Conservation (phyloP, 2,888 invertebrate genomes). For the Cyclophora albipunctata region DNA sequence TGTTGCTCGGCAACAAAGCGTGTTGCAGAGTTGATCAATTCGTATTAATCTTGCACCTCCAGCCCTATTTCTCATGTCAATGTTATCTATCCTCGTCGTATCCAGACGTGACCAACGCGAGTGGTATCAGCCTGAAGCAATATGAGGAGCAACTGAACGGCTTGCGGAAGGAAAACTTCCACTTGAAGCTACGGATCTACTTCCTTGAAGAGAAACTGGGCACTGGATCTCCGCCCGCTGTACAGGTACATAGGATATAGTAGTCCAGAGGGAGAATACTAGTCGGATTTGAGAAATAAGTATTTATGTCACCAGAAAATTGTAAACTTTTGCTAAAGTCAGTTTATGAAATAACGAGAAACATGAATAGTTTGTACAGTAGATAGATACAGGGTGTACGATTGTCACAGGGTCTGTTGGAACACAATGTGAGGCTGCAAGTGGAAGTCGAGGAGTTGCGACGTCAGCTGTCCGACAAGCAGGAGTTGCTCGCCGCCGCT, state of each 20-base stretch:
- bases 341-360: too few species aligned
- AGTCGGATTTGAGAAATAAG: too few species aligned
- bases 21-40: too few species aligned
- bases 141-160: conserved; percentile 89
- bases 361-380: too few species aligned
- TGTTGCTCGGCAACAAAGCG: too few species aligned
- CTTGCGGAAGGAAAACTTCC: conserved; percentile 93
- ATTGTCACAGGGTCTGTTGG: conserved; percentile 50
- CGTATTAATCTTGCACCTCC: too few species aligned
- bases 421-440: conserved; percentile 72
- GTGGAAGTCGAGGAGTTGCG: conserved; percentile 85
- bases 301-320: too few species aligned
- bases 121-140: conserved; percentile 89
- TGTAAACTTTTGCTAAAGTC: too few species aligned
- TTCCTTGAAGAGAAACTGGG: conserved; percentile 90
- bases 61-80: too few species aligned
- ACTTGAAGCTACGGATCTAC: conserved; percentile 91
- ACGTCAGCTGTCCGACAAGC: conserved; percentile 87
- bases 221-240: conserved; percentile 76
- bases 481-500: conserved; percentile 88
- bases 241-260: conserved; percentile 72
- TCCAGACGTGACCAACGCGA: conserved; percentile 55
- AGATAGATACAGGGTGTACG: too few species aligned
- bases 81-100: too few species aligned
- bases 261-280: too few species aligned